Conservation (phyloP, 2,113 vertebrate genomes). For the Steatornis caripensis region DNA sequence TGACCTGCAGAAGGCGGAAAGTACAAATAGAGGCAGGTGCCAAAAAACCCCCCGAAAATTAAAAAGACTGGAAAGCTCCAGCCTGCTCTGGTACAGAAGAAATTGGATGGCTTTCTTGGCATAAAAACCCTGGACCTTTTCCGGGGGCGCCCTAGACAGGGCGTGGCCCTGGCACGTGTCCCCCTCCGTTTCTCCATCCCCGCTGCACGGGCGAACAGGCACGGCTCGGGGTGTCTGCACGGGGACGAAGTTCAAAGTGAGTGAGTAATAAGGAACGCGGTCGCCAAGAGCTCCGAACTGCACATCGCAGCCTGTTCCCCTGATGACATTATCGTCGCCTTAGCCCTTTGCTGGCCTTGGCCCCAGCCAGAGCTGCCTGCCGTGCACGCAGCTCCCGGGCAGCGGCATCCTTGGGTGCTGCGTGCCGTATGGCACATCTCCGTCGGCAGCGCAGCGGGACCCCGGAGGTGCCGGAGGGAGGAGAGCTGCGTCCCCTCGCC, state of each 20-base stretch:
- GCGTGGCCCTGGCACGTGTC: background rate
- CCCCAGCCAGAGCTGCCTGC: background rate
- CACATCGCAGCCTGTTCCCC: background rate
- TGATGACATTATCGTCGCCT: background rate
- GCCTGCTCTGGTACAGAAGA: background rate
- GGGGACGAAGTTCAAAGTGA: background rate
- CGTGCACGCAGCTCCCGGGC: fast-evolving
- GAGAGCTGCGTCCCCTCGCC: background rate
- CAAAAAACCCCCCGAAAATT: background rate
- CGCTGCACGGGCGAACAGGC: no score
- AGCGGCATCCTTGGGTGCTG: no score
- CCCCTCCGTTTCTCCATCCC: background rate
- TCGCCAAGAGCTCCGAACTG: background rate
- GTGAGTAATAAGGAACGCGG: no score
- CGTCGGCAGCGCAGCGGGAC: background rate
- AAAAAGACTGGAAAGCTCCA: background rate
- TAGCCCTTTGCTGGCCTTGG: background rate
- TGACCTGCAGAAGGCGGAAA: fast-evolving
- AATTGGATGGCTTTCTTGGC: background rate
- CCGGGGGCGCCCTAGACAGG: background rate
- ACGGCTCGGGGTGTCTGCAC: background rate
- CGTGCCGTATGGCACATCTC: background rate
- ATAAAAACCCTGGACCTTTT: background rate
- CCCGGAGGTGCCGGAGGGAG: background rate
- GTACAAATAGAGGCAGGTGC: background rate